These are phyloP conservation scores for Synanthedon vespiformis DNA, from an alignment of 2,888 invertebrate species.

Conservation along the genomic window DNA sequence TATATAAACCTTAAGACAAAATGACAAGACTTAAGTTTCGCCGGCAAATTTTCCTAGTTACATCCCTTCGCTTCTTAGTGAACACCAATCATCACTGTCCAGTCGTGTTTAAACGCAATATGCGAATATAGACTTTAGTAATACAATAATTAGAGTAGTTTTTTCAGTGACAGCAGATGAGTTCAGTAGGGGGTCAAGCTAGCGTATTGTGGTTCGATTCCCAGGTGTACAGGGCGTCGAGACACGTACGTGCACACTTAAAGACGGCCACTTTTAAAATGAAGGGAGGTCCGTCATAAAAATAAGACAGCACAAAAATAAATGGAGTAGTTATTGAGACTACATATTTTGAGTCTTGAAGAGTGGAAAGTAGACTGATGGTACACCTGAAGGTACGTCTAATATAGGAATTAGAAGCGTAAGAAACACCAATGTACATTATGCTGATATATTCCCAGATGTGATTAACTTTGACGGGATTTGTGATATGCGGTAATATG, in stretches of 20 bases:
- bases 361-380: too few species aligned
- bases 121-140: slow-evolving; percentile 16
- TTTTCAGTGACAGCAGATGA: slow-evolving; percentile 14
- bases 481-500: too few species aligned
- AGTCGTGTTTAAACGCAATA: slow-evolving; percentile 10
- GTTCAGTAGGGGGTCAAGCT: slow-evolving; percentile 48
- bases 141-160: slow-evolving; percentile 13
- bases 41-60: slow-evolving; percentile 12
- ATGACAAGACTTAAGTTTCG: too few species aligned
- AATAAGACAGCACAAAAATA: slow-evolving; percentile 54
- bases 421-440: too few species aligned
- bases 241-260: slow-evolving; percentile 64
- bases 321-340: slow-evolving; percentile 17
- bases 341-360: background rate
- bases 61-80: slow-evolving; percentile 18
- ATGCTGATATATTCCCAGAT: too few species aligned
- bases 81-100: slow-evolving; percentile 60
- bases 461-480: too few species aligned
- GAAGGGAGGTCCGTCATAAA: slow-evolving; percentile 68
- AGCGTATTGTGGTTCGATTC: slow-evolving; percentile 66
- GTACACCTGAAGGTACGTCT: too few species aligned
- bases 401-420: too few species aligned
- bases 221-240: slow-evolving; percentile 63
- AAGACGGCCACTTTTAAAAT: slow-evolving; percentile 60
- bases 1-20: background rate